phyloP scores from a whole-genome alignment of 2,888 invertebrate species.

The Tortrix viridana region DNA sequence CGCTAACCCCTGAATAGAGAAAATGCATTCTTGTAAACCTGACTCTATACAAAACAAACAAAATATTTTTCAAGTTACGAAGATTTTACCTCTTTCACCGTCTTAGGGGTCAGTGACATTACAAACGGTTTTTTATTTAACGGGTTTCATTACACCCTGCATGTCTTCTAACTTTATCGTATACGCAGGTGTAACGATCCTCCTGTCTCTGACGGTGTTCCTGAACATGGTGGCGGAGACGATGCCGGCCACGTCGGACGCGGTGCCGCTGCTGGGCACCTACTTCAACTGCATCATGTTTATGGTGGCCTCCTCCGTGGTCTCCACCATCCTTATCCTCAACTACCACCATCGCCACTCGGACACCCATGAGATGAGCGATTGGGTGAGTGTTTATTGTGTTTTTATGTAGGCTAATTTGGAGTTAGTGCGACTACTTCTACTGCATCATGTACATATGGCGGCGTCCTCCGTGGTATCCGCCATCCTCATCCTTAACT shows the following conservation, averaged over 20 bases:
- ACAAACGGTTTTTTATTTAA: too few species aligned
- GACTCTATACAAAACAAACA: too few species aligned
- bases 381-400: conserved; percentile 90
- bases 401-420: not conserved
- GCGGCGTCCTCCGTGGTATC: too few species aligned
- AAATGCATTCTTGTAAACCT: too few species aligned
- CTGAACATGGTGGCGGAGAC: conserved; percentile 99
- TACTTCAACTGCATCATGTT: conserved; percentile 99
- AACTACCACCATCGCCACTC: conserved; percentile 99
- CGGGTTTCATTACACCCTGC: not conserved
- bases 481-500: too few species aligned
- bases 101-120: too few species aligned
- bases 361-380: conserved; percentile 98
- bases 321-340: conserved; percentile 98
- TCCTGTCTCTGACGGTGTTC: conserved; percentile 98
- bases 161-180: conserved; percentile 13
- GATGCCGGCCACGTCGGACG: conserved; percentile 98
- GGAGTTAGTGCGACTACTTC: too few species aligned
- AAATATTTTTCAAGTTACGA: too few species aligned
- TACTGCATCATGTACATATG: too few species aligned
- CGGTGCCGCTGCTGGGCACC: conserved; percentile 94
- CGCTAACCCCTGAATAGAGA: too few species aligned
- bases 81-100: too few species aligned
- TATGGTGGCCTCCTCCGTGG: conserved; percentile 99
- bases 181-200: conserved; percentile 95